Conservation (phyloP, 2,113 vertebrate species). For the Phrynosoma platyrhinos region DNA sequence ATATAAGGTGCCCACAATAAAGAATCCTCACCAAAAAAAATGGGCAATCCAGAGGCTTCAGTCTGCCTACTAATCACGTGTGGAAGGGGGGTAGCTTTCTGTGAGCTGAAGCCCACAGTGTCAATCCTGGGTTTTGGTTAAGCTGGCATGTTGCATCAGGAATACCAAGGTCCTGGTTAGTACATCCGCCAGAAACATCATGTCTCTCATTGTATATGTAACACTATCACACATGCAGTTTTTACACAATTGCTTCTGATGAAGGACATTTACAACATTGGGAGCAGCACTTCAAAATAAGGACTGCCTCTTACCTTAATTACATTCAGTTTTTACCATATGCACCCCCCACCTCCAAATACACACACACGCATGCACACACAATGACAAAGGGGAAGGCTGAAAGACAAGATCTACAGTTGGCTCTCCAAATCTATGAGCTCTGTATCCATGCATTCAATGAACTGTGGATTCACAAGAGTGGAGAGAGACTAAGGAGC, state of each 20-base stretch:
- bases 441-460: too few relatives aligned
- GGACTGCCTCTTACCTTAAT: not conserved
- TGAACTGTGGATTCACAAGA: too few relatives aligned
- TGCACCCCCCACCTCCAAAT: too few relatives aligned
- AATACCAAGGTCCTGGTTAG: too few relatives aligned
- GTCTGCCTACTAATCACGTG: not conserved
- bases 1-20: too few relatives aligned
- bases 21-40: not conserved
- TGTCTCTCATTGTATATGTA: too few relatives aligned
- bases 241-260: not conserved
- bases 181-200: too few relatives aligned
- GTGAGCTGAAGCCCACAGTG: not conserved
- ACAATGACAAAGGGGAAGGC: not conserved
- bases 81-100: not conserved
- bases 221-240: not conserved
- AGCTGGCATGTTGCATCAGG: too few relatives aligned
- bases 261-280: not conserved
- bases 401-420: not conserved
- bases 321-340: too few relatives aligned
- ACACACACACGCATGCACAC: too few relatives aligned
- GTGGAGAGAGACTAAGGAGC: too few relatives aligned
- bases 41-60: not conserved
- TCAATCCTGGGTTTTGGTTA: not conserved
- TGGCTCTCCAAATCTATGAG: too few relatives aligned
- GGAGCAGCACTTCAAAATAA: not conserved